These are phyloP conservation scores for Hippocampus kuda DNA, from an alignment of 2,797 vertebrate genomes.

Conservation along the genomic window DNA sequence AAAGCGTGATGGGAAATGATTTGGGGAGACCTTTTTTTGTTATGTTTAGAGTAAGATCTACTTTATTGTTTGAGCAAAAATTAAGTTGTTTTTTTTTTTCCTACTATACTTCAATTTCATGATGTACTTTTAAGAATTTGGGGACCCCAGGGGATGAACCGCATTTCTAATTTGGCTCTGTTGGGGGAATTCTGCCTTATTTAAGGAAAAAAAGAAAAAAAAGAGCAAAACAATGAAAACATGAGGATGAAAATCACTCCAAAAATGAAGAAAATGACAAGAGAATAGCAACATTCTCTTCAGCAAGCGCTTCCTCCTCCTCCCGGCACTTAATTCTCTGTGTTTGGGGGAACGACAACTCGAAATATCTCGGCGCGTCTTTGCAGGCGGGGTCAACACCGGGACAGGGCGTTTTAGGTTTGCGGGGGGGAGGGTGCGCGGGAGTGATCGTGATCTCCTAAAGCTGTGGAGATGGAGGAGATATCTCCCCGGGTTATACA, in stretches of 20 bases:
- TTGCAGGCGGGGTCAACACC: conserved; percentile 36
- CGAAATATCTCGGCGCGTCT: background rate
- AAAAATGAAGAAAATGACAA: too few species aligned
- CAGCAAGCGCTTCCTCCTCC: background rate
- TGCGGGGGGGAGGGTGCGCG: conserved; percentile 32
- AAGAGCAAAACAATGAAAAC: too few species aligned
- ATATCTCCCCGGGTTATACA: conserved; percentile 50
- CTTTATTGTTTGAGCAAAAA: background rate
- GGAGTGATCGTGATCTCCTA: conserved; percentile 60
- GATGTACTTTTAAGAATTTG: background rate
- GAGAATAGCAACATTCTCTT: background rate
- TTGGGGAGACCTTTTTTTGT: too few species aligned
- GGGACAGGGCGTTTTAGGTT: conserved; percentile 57
- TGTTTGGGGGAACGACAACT: background rate
- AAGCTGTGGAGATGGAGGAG: conserved; percentile 57
- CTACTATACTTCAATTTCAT: background rate
- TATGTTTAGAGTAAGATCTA: too few species aligned
- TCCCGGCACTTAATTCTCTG: background rate
- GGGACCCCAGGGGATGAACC: background rate
- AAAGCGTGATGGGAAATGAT: too few species aligned
- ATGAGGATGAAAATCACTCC: too few species aligned
- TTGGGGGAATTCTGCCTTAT: too few species aligned
- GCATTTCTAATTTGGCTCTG: background rate
- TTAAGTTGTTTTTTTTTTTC: background rate
- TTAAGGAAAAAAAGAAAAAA: too few species aligned